phyloP scores from a whole-genome alignment of 2,888 invertebrate species.

The Macrophya annulata region DNA sequence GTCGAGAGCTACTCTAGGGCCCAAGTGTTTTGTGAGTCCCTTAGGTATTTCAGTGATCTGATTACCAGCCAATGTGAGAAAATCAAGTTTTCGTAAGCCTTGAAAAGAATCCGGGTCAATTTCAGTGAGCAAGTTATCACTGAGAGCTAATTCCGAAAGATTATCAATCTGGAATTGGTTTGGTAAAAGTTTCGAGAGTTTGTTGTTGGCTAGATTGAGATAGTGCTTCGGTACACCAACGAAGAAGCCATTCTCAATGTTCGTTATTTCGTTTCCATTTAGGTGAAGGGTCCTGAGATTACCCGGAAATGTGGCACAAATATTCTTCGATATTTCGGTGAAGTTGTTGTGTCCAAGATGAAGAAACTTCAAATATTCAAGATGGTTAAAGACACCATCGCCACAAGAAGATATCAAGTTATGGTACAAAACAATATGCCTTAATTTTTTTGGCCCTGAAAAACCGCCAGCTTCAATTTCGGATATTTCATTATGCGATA shows the following conservation, averaged over 20 bases:
- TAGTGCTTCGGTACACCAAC: conserved; percentile 73
- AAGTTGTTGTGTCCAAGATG: conserved; percentile 78
- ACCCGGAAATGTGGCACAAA: conserved; percentile 75
- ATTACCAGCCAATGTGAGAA: conserved; percentile 67
- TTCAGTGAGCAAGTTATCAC: conserved; percentile 60
- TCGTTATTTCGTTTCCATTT: conserved; percentile 77
- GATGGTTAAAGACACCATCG: conserved; percentile 74
- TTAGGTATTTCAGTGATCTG: conserved; percentile 44
- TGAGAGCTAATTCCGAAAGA: background rate
- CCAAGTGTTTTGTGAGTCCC: conserved; percentile 78
- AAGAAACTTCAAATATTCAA: conserved; percentile 76
- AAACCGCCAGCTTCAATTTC: conserved; percentile 75
- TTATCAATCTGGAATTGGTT: conserved; percentile 58
- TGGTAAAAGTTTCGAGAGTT: conserved; percentile 43
- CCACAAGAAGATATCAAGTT: conserved; percentile 74
- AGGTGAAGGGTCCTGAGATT: conserved; percentile 76
- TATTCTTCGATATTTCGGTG: conserved; percentile 72
- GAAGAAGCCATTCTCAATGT: conserved; percentile 78
- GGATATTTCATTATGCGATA: conserved; percentile 73
- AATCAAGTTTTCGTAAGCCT: conserved; percentile 77
- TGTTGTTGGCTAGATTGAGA: conserved; percentile 78
- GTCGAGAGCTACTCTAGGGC: conserved; percentile 75
- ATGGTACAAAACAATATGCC: conserved; percentile 71
- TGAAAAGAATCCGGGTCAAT: conserved; percentile 63
- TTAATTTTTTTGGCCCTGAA: conserved; percentile 65